These are phyloP conservation scores for Neofelis nebulosa DNA, from an alignment of 2,113 vertebrate species.

Conservation along the genomic window DNA sequence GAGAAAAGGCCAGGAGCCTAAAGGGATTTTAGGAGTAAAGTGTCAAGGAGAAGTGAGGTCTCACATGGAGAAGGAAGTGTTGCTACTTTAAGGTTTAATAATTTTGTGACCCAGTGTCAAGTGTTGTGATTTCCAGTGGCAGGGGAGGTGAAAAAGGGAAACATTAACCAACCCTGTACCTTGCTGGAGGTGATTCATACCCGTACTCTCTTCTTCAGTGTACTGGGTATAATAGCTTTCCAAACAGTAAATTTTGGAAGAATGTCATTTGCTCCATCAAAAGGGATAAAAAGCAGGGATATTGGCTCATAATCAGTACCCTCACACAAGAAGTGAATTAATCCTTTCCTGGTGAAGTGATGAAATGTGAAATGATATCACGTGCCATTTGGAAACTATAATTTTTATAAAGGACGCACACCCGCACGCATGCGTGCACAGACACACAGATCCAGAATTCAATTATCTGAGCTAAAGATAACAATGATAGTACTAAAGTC, in stretches of 20 bases:
- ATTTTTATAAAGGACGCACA: neutral
- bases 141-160: constrained; percentile 73
- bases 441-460: neutral
- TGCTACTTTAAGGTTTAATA: constrained; percentile 83
- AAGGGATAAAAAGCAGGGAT: neutral
- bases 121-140: constrained; percentile 77
- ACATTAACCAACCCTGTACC: constrained; percentile 55
- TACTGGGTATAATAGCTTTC: neutral
- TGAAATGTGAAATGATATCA: neutral
- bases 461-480: neutral
- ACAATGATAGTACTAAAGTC: neutral
- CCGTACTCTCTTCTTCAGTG: neutral
- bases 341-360: neutral
- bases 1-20: constrained; percentile 83
- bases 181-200: constrained; percentile 61
- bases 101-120: constrained; percentile 85
- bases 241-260: neutral
- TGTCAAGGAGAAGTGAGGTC: constrained; percentile 84
- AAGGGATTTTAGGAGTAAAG: constrained; percentile 81
- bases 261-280: neutral
- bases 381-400: neutral
- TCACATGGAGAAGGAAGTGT: constrained; percentile 82
- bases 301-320: neutral
- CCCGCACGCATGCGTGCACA: rapidly evolving
- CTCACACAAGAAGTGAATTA: neutral